A percentile compares a stretch with the other conserved stretches of the same genome.
Evolutionary conservation across 2,888 invertebrate genomes (phyloP).

Genomic region (Pyrochroa serraticornis): DNA sequence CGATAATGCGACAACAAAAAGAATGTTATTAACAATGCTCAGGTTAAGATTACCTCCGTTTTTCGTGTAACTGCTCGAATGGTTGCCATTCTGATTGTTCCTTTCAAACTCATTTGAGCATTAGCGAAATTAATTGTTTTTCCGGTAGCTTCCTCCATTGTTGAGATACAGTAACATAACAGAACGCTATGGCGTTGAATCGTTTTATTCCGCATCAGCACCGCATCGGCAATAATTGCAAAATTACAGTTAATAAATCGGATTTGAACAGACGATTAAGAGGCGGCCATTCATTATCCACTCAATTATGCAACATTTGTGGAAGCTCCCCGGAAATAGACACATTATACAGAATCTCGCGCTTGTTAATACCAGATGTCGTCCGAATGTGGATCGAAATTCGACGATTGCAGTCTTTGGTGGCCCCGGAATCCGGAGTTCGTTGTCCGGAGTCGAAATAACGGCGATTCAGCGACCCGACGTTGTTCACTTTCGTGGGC

Average conservation of each 20-base stretch:
- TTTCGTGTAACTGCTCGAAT: background rate
- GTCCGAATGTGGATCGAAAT: background rate
- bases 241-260: conserved; percentile 9
- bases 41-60: too few species aligned
- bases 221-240: conserved; percentile 2
- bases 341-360: background rate
- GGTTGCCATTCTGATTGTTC: conserved; percentile 2
- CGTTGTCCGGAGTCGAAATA: conserved; percentile 34
- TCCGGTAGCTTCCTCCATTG: conserved; percentile 7
- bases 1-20: too few species aligned
- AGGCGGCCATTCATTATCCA: conserved; percentile 1
- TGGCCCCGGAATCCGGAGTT: conserved; percentile 23
- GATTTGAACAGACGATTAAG: conserved; percentile 5
- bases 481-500: conserved; percentile 43
- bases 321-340: conserved; percentile 1
- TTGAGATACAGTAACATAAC: conserved; percentile 16
- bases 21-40: too few species aligned
- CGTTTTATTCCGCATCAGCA: background rate
- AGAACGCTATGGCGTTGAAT: background rate
- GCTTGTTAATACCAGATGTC: background rate
- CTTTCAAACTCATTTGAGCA: conserved; percentile 4
- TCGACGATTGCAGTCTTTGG: conserved; percentile 10
- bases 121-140: conserved; percentile 9
- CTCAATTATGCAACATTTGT: conserved; percentile 3
- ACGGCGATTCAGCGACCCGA: conserved; percentile 30